Conservation (phyloP, 2,113 vertebrate species). For the Steatornis caripensis region DNA sequence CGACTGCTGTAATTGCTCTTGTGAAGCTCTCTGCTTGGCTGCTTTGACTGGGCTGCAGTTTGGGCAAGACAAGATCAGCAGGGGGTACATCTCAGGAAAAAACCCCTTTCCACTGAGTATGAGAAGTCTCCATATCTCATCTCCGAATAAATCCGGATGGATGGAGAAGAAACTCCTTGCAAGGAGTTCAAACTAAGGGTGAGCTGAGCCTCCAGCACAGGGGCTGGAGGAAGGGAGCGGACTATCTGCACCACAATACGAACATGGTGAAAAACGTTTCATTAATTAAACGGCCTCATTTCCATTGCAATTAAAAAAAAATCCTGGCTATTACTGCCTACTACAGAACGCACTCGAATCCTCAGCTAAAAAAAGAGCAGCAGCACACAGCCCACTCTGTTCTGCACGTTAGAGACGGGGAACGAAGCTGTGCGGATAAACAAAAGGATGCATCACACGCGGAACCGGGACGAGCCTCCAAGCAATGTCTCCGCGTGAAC, state of each 20-base stretch:
- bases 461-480: neutral
- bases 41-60: neutral
- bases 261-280: fast-evolving
- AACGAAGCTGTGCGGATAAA: neutral
- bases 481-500: fast-evolving
- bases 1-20: neutral
- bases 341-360: neutral
- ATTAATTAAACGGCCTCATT: neutral
- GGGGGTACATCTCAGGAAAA: neutral
- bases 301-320: neutral
- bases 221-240: neutral
- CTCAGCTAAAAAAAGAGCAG: neutral
- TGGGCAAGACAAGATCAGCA: neutral
- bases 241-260: neutral
- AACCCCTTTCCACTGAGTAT: fast-evolving
- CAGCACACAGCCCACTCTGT: neutral
- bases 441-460: neutral
- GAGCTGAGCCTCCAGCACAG: neutral
- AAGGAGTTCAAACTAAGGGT: neutral
- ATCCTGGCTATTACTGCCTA: neutral
- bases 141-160: neutral
- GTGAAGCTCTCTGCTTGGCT: neutral
- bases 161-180: neutral
- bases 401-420: neutral
- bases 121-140: neutral